Evolutionary conservation across 2,797 vertebrate species (phyloP), one percentile per base, ranked within the genome.

Genomic region (Semotilus atromaculatus): DNA sequence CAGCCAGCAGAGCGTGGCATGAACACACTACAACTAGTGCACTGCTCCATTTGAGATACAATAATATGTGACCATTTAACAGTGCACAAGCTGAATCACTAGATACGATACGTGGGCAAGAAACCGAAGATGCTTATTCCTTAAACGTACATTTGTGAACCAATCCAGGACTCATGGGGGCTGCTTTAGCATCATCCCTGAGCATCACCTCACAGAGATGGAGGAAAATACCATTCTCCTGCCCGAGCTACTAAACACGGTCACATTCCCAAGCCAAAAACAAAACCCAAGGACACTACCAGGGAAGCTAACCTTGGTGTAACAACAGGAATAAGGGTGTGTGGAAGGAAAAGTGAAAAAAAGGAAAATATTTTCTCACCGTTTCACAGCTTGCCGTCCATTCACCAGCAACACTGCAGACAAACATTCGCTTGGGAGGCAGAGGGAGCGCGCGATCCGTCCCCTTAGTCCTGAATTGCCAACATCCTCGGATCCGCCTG

Each of bases 321-420:
- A 74, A 86, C 81, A 43, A 71, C 38, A 26, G 18, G 34, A 66
- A 67, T 76, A 66, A n/a, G 55, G 13, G 10, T 55, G 40, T 80
- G n/a, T 83, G 40, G 5, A 66, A 31, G 74, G 58, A 72, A 82
- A 82, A 81, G 79, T 83, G 73, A 75, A 68, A 79, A 79, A 51
- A 67, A n/a, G 40, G 40, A 84, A 81, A 86, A 80, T 38, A 48
- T 76, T 73, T 67, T 53, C 85, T 88, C 80, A 89, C 87, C 87
- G 53, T 88, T 89, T 94, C 93, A 93, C 91, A 88, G 92, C 91
- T 87, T 90, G 90, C 91, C 92, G 91, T 95, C 94, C 93, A 92
- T 94, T 93, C 92, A 92, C 89, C 91, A 91, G 91, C 90, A 92
- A 92, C 90, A 94, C 94, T 93, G 95, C 94, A 95, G 85, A 83